Evolutionary conservation across 2,113 vertebrate genomes (phyloP), one percentile per base, ranked within the genome.

Genomic region (Taxidea taxus): DNA sequence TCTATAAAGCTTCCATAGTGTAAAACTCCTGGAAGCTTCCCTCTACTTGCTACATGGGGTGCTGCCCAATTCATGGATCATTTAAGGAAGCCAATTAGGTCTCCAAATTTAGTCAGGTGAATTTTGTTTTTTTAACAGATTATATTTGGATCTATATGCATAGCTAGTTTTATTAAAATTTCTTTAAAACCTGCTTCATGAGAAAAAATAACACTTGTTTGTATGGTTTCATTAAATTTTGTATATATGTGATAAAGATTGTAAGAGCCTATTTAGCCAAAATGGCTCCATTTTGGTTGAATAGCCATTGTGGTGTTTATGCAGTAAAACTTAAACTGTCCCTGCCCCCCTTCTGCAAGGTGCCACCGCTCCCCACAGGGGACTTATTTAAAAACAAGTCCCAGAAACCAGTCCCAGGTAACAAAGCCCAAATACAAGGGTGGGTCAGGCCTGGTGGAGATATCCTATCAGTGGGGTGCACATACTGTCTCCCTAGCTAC

Each of bases 231-330:
- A 94, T 84, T 25, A 97, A 91, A 49, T 85, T 58, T 14, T 93
- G 44, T 94, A 83, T 92, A 96, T 89, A 72, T 75, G 23, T 81
- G 15, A 51, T 93, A 78, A 87, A 86, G 27, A 93, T 95, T n/a
- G n/a, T n/a, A n/a, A n/a, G n/a, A n/a, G n/a, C n/a, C n/a, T n/a
- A n/a, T n/a, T n/a, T n/a, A n/a, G n/a, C n/a, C n/a, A n/a, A n/a
- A n/a, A n/a, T n/a, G n/a, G n/a, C n/a, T n/a, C n/a, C n/a, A n/a
- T n/a, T n/a, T n/a, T n/a, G n/a, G n/a, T n/a, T n/a, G n/a, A n/a
- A n/a, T n/a, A n/a, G n/a, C n/a, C n/a, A n/a, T n/a, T n/a, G n/a
- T n/a, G n/a, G n/a, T n/a, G n/a, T n/a, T n/a, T n/a, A n/a, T n/a
- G n/a, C n/a, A n/a, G n/a, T n/a, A n/a, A n/a, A n/a, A n/a, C n/a